A percentile compares a stretch with the other conserved stretches of the same genome.
Conservation (phyloP, 2,797 vertebrate genomes). For the Chrysolophus pictus region DNA sequence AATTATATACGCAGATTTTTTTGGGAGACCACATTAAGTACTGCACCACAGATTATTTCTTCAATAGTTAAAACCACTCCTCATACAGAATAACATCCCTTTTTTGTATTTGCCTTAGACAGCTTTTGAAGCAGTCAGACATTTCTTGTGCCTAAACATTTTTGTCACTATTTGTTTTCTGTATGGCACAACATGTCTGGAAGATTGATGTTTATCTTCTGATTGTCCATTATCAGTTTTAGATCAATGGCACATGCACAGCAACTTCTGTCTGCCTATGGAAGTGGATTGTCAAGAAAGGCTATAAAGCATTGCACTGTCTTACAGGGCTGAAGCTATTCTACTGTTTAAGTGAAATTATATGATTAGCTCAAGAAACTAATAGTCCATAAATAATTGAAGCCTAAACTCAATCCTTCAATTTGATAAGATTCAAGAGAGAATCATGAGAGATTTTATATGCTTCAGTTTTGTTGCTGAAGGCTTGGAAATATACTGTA, state of each 20-base stretch:
- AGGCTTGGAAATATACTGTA: constrained; percentile 38
- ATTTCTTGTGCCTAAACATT: constrained; percentile 15
- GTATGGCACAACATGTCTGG: background rate
- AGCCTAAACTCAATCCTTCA: constrained; percentile 16
- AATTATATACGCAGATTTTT: background rate
- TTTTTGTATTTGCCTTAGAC: background rate
- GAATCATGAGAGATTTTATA: background rate
- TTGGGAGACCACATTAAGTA: background rate
- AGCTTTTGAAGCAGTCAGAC: background rate
- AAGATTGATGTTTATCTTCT: constrained; percentile 33
- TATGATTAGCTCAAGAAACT: constrained; percentile 52
- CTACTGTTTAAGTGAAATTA: constrained; percentile 40
- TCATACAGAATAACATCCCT: background rate
- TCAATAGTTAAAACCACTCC: background rate
- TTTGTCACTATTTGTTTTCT: constrained; percentile 22
- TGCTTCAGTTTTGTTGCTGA: constrained; percentile 49
- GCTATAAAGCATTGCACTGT: background rate
- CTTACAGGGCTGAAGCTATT: constrained; percentile 14
- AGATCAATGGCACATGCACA: constrained; percentile 8
- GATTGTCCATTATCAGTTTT: constrained; percentile 41
- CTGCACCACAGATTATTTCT: background rate
- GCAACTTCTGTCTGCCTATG: constrained; percentile 22
- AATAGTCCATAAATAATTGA: constrained; percentile 60
- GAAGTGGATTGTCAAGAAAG: constrained; percentile 10
- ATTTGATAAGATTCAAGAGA: constrained; percentile 21